These are phyloP conservation scores for Hoplias malabaricus DNA, from an alignment of 2,113 vertebrate species.

Conservation along the genomic window DNA sequence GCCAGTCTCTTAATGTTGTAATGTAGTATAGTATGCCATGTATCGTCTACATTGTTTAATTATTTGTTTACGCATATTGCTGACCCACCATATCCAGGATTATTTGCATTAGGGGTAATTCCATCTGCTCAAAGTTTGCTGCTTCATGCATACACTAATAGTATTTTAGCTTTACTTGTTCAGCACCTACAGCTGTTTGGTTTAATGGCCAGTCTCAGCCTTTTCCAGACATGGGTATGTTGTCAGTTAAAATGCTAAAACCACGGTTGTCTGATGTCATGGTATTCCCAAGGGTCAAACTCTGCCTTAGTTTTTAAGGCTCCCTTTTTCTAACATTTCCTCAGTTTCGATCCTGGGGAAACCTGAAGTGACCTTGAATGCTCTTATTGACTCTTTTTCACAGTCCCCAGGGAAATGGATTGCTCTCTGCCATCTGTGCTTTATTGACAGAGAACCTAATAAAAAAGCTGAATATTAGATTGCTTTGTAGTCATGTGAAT, in stretches of 20 bases:
- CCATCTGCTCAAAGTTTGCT: background rate
- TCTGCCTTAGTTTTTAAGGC: background rate
- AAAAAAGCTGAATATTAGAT: constrained; percentile 19
- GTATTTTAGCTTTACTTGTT: background rate
- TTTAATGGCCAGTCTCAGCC: background rate
- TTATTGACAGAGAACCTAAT: constrained; percentile 7
- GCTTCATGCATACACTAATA: background rate
- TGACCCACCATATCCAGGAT: constrained; percentile 1
- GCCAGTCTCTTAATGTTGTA: background rate
- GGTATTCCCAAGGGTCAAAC: background rate
- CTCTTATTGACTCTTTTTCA: constrained; percentile 17
- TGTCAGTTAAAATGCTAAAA: too few species aligned
- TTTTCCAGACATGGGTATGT: too few species aligned
- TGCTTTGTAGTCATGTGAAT: background rate
- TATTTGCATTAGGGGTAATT: background rate
- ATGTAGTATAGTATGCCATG: background rate
- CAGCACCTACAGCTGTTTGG: background rate
- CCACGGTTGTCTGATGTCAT: background rate
- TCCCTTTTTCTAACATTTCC: background rate
- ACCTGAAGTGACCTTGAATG: background rate
- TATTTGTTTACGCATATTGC: constrained; percentile 9
- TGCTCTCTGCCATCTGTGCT: constrained; percentile 21
- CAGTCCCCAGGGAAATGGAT: constrained; percentile 2
- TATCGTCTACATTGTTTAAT: background rate
- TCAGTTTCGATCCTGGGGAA: background rate